Percentiles rank a stretch among this genome's conserved stretches.
phyloP scores from a whole-genome alignment of 2,888 invertebrate species.

The Drosophila pegasa region DNA sequence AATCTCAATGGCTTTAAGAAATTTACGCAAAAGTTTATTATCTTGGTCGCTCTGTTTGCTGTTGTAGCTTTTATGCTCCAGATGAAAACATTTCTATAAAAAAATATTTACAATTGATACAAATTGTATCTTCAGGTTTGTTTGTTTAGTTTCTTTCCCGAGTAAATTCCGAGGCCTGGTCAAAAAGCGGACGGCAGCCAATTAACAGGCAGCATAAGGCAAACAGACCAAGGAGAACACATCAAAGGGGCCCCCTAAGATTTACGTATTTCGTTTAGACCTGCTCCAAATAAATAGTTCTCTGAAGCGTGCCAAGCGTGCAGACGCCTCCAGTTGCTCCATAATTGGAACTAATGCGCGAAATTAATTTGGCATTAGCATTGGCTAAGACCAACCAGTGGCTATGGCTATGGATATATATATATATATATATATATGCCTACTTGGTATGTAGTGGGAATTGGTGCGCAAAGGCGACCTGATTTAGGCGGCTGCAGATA shows the following conservation, averaged over 20 bases:
- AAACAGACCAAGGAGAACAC: constrained; percentile 50
- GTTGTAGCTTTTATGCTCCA: constrained; percentile 14
- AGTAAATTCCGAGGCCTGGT: constrained; percentile 32
- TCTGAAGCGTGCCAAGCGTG: constrained; percentile 46
- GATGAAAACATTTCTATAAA: constrained; percentile 27
- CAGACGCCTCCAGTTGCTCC: constrained; percentile 40
- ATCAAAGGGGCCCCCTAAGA: constrained; percentile 38
- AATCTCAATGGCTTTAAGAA: constrained; percentile 56
- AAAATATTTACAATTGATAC: constrained; percentile 40
- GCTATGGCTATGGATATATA: background rate
- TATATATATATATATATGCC: background rate
- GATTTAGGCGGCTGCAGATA: constrained; percentile 31
- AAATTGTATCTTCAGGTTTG: constrained; percentile 30
- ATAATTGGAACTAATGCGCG: constrained; percentile 73
- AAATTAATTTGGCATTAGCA: constrained; percentile 70
- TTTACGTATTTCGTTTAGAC: constrained; percentile 43
- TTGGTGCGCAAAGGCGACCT: constrained; percentile 70
- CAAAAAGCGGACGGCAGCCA: constrained; percentile 43
- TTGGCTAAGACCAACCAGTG: constrained; percentile 25
- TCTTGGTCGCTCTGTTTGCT: constrained; percentile 52
- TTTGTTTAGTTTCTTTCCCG: constrained; percentile 23
- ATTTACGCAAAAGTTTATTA: constrained; percentile 45
- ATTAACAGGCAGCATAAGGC: constrained; percentile 48
- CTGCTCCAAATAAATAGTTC: constrained; percentile 58
- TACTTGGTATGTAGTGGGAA: constrained; percentile 24